These are phyloP conservation scores for Argyrosomus regius DNA, from an alignment of 2,797 vertebrate species.

Conservation along the genomic window DNA sequence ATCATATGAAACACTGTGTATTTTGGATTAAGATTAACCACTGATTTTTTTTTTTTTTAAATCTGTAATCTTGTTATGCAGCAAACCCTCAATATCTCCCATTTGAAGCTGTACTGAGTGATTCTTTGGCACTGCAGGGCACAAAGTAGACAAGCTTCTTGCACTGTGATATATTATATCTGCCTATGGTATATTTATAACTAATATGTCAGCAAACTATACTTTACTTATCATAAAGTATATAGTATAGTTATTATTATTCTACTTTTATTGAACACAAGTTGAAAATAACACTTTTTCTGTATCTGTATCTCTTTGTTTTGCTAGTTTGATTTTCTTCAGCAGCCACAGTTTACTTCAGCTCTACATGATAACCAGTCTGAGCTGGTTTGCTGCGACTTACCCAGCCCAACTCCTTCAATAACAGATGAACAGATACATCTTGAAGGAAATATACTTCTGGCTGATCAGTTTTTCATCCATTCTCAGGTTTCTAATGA, in stretches of 20 bases:
- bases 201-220: neutral
- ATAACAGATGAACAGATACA: neutral
- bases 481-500: neutral
- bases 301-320: neutral
- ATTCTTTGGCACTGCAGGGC: neutral
- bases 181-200: neutral
- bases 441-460: neutral
- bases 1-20: constrained; percentile 17
- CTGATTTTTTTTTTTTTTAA: constrained; percentile 24
- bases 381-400: neutral
- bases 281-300: neutral
- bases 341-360: neutral
- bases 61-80: constrained; percentile 14
- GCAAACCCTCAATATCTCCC: constrained; percentile 5
- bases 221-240: neutral
- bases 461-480: neutral
- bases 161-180: neutral
- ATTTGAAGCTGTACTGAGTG: neutral
- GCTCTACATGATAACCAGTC: neutral
- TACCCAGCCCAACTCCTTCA: neutral
- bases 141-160: neutral
- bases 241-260: too few species aligned
- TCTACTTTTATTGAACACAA: neutral
- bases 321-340: neutral
- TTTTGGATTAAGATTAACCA: constrained; percentile 18